Conservation (phyloP, 2,888 invertebrate species). For the Scaptodrosophila latifasciaeformis region DNA sequence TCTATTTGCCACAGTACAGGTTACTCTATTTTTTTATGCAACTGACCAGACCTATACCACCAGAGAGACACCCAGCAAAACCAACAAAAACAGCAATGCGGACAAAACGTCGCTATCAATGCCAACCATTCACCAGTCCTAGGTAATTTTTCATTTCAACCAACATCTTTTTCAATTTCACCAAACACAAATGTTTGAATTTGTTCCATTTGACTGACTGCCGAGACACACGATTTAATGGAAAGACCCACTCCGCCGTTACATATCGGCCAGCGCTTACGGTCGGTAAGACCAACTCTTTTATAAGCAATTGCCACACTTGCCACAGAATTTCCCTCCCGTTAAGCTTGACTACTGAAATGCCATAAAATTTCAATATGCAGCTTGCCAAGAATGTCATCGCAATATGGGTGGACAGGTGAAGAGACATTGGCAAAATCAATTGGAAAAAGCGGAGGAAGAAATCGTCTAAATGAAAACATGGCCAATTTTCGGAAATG, state of each 20-base stretch:
- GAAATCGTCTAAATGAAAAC: conserved; percentile 47
- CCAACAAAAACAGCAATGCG: conserved; percentile 23
- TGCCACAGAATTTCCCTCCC: neutral
- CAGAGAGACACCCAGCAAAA: no score
- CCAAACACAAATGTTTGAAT: conserved; percentile 61
- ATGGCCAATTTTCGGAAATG: conserved; percentile 40
- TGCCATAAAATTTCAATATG: conserved; percentile 61
- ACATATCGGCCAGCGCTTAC: neutral
- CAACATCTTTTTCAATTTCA: conserved; percentile 66
- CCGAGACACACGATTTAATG: neutral
- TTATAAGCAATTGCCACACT: no score
- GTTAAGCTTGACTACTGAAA: conserved; percentile 19
- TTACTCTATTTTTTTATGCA: conserved; percentile 2
- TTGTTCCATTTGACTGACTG: conserved; percentile 48
- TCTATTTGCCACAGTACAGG: no score
- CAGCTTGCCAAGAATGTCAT: conserved; percentile 26
- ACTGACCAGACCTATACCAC: conserved; percentile 15
- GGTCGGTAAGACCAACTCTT: no score
- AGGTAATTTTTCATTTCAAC: conserved; percentile 62
- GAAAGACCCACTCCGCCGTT: conserved; percentile 1
- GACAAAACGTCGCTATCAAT: conserved; percentile 51
- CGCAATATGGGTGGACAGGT: neutral
- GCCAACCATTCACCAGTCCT: conserved; percentile 6
- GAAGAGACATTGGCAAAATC: neutral
- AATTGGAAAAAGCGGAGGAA: conserved; percentile 12